Evolutionary conservation across 2,113 vertebrate species (phyloP), one percentile per base, ranked within the genome.

Genomic region (Tapirus terrestris): DNA sequence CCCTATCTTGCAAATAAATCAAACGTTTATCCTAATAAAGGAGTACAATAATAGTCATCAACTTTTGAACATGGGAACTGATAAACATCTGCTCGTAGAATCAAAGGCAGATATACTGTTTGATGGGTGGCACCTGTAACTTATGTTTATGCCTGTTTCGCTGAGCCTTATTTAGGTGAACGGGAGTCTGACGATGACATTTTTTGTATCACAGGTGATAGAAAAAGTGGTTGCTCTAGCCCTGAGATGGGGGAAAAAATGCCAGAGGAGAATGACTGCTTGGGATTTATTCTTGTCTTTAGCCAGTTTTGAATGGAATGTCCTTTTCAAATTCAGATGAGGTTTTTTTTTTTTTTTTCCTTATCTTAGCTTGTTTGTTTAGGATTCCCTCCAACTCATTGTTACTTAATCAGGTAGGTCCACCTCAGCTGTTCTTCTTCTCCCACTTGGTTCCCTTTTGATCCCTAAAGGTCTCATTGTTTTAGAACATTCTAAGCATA

Each of bases 11-110:
- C 77, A 96, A 84, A 81, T 94, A 94, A 68, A 81, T 95, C n/a
- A 96, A 72, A 85, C 96, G 60, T 97, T 94, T 95, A 72, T 94
- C 89, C 5, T 75, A 89, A 83, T 63, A 89, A 91, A 95, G 88
- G 77, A 85, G 27, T 60, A 56, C 70, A 72, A 60, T 92, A 81
- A 82, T 16, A 36, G 36, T 73, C 68, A 60, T 91, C 21, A 45
- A 6, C 67, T 89, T 96, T 80, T 89, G 81, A 86, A 53, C 76
- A 33, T 60, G 80, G 92, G 39, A 77, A 45, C 81, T 53, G 48
- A 56, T 83, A 53, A 95, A 81, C 53, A 84, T 91, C 92, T 97
- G 58, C 51, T 93, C 33, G 20, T 48, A 89, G 85, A 94, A 70
- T 89, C 56, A 79, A 85, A 97, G 86, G 48, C 48, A 58, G 67